Evolutionary conservation across 2,888 invertebrate genomes (phyloP), one percentile per base, ranked within the genome.

Genomic region (Acleris cristana): DNA sequence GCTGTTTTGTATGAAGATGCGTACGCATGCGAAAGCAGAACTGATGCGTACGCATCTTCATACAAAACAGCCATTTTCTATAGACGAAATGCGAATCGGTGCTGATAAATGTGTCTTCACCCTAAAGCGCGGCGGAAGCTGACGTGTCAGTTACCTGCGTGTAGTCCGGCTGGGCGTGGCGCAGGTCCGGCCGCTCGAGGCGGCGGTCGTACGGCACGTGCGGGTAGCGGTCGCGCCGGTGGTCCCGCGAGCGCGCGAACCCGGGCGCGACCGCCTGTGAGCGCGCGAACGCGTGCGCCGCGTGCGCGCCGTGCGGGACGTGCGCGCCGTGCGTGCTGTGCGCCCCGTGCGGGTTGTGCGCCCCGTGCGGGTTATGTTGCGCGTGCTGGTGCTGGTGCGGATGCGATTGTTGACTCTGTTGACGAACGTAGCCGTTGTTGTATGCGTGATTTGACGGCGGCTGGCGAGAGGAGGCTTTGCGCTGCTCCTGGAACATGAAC

Each of bases 111-210:
- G n/a, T n/a, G 26, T 0, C 7, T 26, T 6, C 26, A 6, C 6
- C 8, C 8, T 30, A 8, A 30, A 30, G 30, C 30, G 30, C 3
- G 30, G 30, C 8, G 30, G 30, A 30, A 7, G 30, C 30, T 30
- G 30, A 12, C 26, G 14, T 6, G 26, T 3, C 34, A 62, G 68
- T 73, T 75, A 91, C 92, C 89, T 91, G 92, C 82, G 95, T 87
- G 76, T 89, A 90, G 77, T 91, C 90, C 26, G 90, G 88, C 73
- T 85, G 88, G 66, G 80, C 70, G 73, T 81, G 77, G 72, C 75
- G 76, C 69, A 76, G 62, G 65, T 74, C 69, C 68, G 72, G 72
- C 64, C 65, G 72, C 45, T 61, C 69, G 56, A 62, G 74, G 72
- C 70, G 74, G 70, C 76, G 78, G 69, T 79, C 81, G 63, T 88